These are phyloP conservation scores for Aricia agestis DNA, from an alignment of 1,140 invertebrate species.

Conservation along the genomic window DNA sequence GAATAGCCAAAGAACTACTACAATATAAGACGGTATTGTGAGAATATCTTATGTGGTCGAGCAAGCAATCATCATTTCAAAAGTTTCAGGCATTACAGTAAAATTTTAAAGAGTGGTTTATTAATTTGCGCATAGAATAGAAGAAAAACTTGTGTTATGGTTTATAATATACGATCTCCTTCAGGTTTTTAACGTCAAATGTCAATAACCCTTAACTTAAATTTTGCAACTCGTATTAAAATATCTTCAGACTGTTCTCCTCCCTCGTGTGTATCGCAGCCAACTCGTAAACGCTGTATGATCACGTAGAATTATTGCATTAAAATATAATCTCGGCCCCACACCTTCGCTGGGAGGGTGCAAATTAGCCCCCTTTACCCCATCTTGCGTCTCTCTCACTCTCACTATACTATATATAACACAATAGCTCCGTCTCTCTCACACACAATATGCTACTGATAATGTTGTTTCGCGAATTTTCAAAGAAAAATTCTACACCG, in stretches of 20 bases:
- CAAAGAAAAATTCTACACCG: neutral
- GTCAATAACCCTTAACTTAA: no score
- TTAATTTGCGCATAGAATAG: no score
- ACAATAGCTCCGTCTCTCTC: slow-evolving; percentile 4
- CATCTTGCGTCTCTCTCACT: slow-evolving; percentile 19
- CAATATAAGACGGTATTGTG: no score
- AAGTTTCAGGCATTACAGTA: no score
- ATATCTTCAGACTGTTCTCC: slow-evolving; percentile 29
- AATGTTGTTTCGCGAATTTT: neutral
- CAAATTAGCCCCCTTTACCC: slow-evolving; percentile 10
- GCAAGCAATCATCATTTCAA: no score
- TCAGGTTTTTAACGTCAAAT: no score
- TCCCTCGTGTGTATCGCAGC: slow-evolving; percentile 19
- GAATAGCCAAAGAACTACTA: no score
- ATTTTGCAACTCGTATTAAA: neutral
- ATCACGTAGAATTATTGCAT: slow-evolving; percentile 60
- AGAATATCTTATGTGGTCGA: no score
- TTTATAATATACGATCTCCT: no score
- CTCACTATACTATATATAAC: neutral
- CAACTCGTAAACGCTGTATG: slow-evolving; percentile 55
- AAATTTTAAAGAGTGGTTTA: no score
- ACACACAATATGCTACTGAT: neutral
- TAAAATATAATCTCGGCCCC: slow-evolving; percentile 50
- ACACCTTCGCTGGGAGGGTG: slow-evolving; percentile 19
- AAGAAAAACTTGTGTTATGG: no score